phyloP scores from a whole-genome alignment of 2,797 vertebrate species.

The Otus scops region DNA sequence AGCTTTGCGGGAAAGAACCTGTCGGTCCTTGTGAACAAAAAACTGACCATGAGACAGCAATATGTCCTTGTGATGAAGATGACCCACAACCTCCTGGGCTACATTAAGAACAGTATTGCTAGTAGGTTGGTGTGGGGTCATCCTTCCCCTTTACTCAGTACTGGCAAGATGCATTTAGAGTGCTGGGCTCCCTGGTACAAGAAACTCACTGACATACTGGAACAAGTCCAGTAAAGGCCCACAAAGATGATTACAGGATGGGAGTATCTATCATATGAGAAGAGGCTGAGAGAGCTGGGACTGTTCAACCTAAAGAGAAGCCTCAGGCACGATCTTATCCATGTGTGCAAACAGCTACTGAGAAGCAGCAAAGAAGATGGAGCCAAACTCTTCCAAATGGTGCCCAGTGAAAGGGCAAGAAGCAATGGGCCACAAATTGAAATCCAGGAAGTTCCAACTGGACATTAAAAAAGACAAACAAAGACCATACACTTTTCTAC shows the following conservation, averaged over 20 bases:
- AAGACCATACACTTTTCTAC: not conserved
- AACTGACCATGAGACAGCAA: not conserved
- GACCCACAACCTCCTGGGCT: not conserved
- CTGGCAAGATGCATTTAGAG: not conserved
- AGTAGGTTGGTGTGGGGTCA: not conserved
- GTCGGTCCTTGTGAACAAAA: not conserved
- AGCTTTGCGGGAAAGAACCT: not conserved
- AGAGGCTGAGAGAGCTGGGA: not conserved
- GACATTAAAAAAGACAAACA: not conserved
- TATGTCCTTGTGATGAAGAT: not conserved
- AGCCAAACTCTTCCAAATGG: not conserved
- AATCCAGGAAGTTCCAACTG: not conserved
- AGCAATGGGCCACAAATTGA: not conserved
- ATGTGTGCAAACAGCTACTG: not conserved
- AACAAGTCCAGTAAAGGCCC: not conserved
- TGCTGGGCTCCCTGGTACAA: not conserved
- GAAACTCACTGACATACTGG: not conserved
- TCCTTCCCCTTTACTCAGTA: not conserved
- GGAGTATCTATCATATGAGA: not conserved
- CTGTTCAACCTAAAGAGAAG: not conserved
- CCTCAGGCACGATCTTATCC: not conserved
- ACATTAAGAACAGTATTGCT: not conserved
- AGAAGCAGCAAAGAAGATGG: not conserved
- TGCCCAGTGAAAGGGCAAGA: not conserved
- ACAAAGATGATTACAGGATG: not conserved